Conservation (phyloP, 1,140 invertebrate species). For the Trypoxylus dichotomus region DNA sequence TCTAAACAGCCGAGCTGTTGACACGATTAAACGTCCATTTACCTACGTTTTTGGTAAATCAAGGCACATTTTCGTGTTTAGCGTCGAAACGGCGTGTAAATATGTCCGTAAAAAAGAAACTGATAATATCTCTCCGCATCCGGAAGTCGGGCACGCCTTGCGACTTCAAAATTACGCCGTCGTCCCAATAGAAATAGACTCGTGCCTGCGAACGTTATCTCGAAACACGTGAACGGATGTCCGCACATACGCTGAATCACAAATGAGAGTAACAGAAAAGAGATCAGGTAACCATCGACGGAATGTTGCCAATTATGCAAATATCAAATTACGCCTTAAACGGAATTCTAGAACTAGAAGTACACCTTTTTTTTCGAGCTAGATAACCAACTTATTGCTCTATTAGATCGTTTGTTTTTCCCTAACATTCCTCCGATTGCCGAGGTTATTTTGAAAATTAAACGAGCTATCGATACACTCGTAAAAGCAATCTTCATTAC, state of each 20-base stretch:
- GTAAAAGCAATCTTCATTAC: background rate
- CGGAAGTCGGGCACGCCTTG: background rate
- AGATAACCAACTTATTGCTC: background rate
- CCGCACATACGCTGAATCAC: background rate
- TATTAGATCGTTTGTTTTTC: background rate
- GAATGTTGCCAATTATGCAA: background rate
- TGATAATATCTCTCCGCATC: background rate
- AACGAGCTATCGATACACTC: background rate
- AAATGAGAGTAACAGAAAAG: background rate
- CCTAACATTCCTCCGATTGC: background rate
- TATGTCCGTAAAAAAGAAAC: background rate
- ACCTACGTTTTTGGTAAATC: background rate
- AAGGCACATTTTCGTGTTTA: background rate
- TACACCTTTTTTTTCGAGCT: background rate
- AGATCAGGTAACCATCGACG: background rate
- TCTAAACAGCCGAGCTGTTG: no score
- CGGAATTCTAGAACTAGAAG: background rate
- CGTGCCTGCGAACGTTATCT: background rate
- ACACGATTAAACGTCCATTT: no score
- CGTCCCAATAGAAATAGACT: background rate
- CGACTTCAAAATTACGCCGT: background rate
- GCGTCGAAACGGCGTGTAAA: background rate
- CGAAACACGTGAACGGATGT: background rate
- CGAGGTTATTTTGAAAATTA: background rate
- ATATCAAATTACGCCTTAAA: background rate